Evolutionary conservation across 2,888 invertebrate species (phyloP).

Genomic region (Lottia gigantea): DNA sequence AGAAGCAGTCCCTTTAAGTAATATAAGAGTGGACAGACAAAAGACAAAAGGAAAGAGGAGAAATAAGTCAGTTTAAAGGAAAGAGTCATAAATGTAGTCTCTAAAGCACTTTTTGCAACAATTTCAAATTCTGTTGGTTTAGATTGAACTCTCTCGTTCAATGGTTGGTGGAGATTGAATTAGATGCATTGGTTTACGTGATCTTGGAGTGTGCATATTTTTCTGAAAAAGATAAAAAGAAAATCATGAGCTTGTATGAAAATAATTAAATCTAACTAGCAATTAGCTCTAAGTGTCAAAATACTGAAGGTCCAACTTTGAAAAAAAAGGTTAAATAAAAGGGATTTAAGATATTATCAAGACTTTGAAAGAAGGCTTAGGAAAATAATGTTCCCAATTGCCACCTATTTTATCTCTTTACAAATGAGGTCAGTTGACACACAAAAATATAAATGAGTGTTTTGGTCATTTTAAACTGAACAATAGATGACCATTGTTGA

Average conservation of each 20-base stretch:
- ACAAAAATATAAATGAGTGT: too few relatives aligned
- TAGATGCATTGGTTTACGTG: conserved; percentile 40
- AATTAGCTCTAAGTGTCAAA: conserved; percentile 2
- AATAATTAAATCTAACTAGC: neutral
- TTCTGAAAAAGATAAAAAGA: conserved; percentile 31
- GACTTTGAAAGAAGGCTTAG: too few relatives aligned
- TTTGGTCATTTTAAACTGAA: too few relatives aligned
- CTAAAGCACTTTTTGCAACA: too few relatives aligned
- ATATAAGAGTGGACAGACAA: neutral
- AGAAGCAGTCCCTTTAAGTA: neutral
- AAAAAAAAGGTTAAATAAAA: too few relatives aligned
- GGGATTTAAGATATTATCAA: too few relatives aligned
- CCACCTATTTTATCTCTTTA: neutral
- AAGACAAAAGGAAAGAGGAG: neutral
- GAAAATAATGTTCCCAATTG: neutral
- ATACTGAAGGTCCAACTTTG: too few relatives aligned
- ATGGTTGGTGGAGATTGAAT: conserved; percentile 32
- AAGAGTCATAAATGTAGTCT: neutral
- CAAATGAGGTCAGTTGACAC: too few relatives aligned
- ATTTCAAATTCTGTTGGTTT: neutral
- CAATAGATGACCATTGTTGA: too few relatives aligned
- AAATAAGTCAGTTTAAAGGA: neutral
- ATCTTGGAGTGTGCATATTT: conserved; percentile 43
- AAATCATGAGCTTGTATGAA: neutral
- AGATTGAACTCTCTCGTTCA: conserved; percentile 14